A percentile compares a stretch with the other conserved stretches of the same genome.
These are phyloP conservation scores for Macaria liturata DNA, from an alignment of 2,888 invertebrate genomes.

Conservation along the genomic window DNA sequence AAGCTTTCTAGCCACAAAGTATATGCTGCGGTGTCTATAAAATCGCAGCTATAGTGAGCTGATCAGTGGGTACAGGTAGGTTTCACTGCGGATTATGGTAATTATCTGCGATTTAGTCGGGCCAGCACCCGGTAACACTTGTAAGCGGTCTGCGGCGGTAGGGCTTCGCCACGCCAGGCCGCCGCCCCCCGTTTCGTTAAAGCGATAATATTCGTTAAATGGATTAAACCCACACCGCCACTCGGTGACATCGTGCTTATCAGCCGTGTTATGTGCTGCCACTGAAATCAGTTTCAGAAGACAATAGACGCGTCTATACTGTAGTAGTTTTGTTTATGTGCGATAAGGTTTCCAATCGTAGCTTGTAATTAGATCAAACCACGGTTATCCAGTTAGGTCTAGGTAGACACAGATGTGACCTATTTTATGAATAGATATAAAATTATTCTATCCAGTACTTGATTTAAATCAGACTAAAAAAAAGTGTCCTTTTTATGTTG, in stretches of 20 bases:
- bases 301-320: neutral
- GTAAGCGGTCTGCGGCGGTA: conserved; percentile 57
- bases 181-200: conserved; percentile 46
- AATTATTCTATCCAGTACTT: too few species aligned
- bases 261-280: conserved; percentile 6
- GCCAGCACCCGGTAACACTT: conserved; percentile 47
- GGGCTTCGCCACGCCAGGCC: conserved; percentile 54
- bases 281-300: conserved; percentile 13
- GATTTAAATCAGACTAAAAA: too few species aligned
- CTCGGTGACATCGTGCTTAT: conserved; percentile 28
- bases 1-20: too few species aligned
- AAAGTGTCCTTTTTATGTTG: too few species aligned
- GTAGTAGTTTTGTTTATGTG: too few species aligned
- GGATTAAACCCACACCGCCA: conserved; percentile 58
- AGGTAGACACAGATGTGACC: too few species aligned
- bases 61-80: conserved; percentile 26
- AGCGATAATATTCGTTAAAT: conserved; percentile 69
- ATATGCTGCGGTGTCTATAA: too few species aligned
- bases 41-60: too few species aligned
- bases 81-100: conserved; percentile 45
- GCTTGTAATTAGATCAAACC: too few species aligned
- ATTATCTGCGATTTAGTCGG: conserved; percentile 42
- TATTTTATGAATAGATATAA: too few species aligned
- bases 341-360: too few species aligned
- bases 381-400: too few species aligned